Percentiles rank a stretch among this genome's conserved stretches.
These are phyloP conservation scores for Thripadectes ignobilis DNA, from an alignment of 2,797 vertebrate species.

Conservation along the genomic window DNA sequence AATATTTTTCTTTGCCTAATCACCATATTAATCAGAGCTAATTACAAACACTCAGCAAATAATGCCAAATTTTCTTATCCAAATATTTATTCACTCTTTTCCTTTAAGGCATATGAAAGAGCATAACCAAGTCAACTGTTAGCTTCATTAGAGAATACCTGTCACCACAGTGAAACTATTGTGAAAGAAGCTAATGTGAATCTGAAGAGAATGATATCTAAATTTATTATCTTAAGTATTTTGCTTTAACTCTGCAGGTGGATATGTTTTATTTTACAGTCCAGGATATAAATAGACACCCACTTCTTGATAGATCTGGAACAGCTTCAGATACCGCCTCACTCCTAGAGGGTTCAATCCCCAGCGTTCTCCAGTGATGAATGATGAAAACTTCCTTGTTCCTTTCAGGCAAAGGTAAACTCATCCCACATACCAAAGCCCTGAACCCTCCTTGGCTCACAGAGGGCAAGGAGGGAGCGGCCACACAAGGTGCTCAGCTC, in stretches of 20 bases:
- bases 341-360: not conserved
- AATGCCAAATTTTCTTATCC: not conserved
- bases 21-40: not conserved
- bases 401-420: not conserved
- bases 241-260: constrained; percentile 44
- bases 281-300: constrained; percentile 45
- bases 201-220: not conserved
- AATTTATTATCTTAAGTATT: constrained; percentile 34
- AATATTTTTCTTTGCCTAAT: not conserved
- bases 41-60: not conserved
- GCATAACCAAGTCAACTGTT: not conserved
- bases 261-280: constrained; percentile 6
- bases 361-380: not conserved
- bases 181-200: constrained; percentile 19
- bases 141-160: constrained; percentile 18
- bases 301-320: constrained; percentile 22
- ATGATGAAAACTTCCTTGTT: not conserved
- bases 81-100: constrained; percentile 18
- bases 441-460: not conserved
- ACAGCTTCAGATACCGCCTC: not conserved
- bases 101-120: not conserved
- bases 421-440: not conserved
- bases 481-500: not conserved
- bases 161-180: constrained; percentile 16
- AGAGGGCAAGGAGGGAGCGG: not conserved